Evolutionary conservation across 2,113 vertebrate genomes (phyloP), one percentile per base, ranked within the genome.

Genomic region (Hystrix cristata): DNA sequence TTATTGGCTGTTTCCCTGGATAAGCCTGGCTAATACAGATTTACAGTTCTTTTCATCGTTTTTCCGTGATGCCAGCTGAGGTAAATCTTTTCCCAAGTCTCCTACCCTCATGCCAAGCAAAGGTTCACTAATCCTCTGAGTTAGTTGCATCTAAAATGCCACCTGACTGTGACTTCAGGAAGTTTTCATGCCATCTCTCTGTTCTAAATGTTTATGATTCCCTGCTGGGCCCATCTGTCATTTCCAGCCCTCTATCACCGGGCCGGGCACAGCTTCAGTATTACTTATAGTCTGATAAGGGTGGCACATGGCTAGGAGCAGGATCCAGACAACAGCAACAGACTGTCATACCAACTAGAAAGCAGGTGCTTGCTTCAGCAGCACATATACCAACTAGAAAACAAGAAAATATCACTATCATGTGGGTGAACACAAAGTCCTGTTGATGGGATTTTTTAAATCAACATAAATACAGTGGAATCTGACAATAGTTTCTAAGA

Each of bases 211-310:
- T 25, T 67, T 81, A 4, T 46, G 53, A 64, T 67, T 67, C n/a
- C 31, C 38, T 29, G 46, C 29, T 21, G 18, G 25, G 51, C 23
- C 19, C 27, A 9, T n/a, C 31, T 57, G 65, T 34, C 53, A 10
- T 65, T 59, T 84, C 27, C 21, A 53, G 16, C 19, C 46, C n/a
- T 25, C 34, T 51, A n/a, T 29, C n/a, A 5, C 38, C 21, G 51
- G 31, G 38, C 64, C 84, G 83, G 55, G 25, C 34, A 34, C 14
- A 43, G 60, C 27, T 10, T 8, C 72, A 57, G n/a, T 43, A 55
- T 72, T 67, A 65, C 69, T 82, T n/a, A 80, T 55, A 23, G 25
- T 74, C 43, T 34, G 71, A 94, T 87, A 74, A 84, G 92, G 80
- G 21, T 55, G 80, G 9, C 51, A n/a, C 27, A 29, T 29, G 60